phyloP scores from a whole-genome alignment of 2,797 vertebrate genomes.

The Poecilia picta region DNA sequence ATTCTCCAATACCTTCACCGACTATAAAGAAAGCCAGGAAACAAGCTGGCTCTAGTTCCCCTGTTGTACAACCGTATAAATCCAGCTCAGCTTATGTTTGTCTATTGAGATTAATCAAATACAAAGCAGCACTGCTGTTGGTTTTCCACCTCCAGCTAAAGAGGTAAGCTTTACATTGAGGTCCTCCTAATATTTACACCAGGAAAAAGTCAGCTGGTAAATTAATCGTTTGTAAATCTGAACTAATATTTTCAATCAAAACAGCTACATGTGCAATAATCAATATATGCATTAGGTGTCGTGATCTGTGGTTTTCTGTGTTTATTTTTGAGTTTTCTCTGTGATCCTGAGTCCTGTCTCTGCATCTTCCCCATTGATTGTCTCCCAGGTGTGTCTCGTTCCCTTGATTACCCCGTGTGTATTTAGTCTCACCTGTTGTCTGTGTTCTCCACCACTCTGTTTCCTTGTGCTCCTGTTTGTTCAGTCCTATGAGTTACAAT shows the following conservation, averaged over 20 bases:
- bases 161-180: not conserved
- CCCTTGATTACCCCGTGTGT: no score
- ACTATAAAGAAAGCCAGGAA: not conserved
- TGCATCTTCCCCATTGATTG: no score
- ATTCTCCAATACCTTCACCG: not conserved
- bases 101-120: conserved; percentile 33
- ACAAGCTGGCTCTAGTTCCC: not conserved
- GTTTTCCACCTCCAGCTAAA: not conserved
- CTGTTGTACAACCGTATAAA: not conserved
- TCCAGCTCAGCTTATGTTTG: conserved; percentile 12
- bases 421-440: no score
- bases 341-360: no score
- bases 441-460: no score
- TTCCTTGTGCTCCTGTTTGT: no score
- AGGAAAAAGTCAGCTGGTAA: not conserved
- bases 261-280: not conserved
- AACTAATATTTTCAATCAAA: not conserved
- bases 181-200: not conserved
- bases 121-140: conserved; percentile 1
- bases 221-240: not conserved
- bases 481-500: no score
- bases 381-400: no score
- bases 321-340: no score
- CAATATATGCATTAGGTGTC: not conserved
- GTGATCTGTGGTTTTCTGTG: no score